A percentile compares a stretch with the other conserved stretches of the same genome.
phyloP scores from a whole-genome alignment of 2,797 vertebrate genomes.

The Lutjanus campechanus region DNA sequence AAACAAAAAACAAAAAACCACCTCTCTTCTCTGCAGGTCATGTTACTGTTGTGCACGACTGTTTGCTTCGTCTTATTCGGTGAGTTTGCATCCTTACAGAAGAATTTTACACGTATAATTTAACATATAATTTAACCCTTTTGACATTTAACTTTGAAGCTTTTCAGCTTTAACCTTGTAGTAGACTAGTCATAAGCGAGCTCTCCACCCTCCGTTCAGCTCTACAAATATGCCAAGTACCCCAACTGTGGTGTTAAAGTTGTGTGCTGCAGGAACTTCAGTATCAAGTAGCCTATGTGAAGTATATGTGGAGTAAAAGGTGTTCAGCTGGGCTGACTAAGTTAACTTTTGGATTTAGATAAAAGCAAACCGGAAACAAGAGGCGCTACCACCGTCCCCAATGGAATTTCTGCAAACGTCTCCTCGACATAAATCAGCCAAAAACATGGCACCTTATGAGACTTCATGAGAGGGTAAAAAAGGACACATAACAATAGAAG shows the following conservation, averaged over 20 bases:
- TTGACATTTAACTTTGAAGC: background rate
- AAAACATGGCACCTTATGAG: no score
- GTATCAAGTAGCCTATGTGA: background rate
- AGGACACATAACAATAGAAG: no score
- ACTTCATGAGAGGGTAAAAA: no score
- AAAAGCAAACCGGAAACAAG: background rate
- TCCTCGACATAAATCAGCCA: no score
- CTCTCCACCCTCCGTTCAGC: background rate
- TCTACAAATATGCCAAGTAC: background rate
- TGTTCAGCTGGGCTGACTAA: background rate
- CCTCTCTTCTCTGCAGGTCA: background rate
- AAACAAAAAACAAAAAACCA: background rate
- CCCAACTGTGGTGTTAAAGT: no score
- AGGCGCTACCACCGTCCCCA: background rate
- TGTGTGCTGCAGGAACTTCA: background rate
- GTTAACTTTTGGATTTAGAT: background rate
- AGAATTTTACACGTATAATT: background rate
- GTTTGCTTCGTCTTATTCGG: background rate
- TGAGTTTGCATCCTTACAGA: constrained; percentile 11
- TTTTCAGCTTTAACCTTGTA: background rate
- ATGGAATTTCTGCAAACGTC: no score
- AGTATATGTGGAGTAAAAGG: background rate
- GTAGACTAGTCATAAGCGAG: no score
- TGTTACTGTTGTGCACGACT: background rate
- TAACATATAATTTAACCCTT: background rate